Conservation (phyloP, 2,888 invertebrate genomes). For the Branchipolynoe longqiensis region DNA sequence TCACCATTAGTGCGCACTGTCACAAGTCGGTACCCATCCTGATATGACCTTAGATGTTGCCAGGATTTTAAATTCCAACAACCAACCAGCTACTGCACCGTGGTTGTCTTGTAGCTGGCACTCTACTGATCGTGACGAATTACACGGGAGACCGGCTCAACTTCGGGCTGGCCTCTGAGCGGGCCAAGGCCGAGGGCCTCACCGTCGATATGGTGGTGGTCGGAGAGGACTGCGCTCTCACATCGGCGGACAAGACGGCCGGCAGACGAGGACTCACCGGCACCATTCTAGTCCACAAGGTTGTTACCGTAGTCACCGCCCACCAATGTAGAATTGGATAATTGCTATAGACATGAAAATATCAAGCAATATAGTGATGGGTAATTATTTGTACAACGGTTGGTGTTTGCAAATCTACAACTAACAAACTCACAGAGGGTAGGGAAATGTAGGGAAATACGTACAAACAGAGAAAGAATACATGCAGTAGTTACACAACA, state of each 20-base stretch:
- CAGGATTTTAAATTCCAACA: not conserved
- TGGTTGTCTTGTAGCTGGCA: constrained; percentile 67
- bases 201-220: constrained; percentile 85
- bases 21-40: no score
- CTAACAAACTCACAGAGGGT: no score
- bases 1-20: no score
- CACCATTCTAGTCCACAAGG: constrained; percentile 84
- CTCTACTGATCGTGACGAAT: constrained; percentile 79
- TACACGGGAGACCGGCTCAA: constrained; percentile 81
- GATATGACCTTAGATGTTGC: not conserved
- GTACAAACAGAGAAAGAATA: no score
- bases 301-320: no score
- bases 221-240: constrained; percentile 85
- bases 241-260: constrained; percentile 82
- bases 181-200: constrained; percentile 82
- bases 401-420: no score
- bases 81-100: not conserved
- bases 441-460: no score
- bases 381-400: no score
- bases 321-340: no score
- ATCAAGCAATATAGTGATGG: no score
- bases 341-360: no score
- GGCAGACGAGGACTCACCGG: constrained; percentile 86
- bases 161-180: constrained; percentile 79
- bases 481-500: no score